phyloP scores from a whole-genome alignment of 2,888 invertebrate genomes.

The Schrankia costaestrigalis region DNA sequence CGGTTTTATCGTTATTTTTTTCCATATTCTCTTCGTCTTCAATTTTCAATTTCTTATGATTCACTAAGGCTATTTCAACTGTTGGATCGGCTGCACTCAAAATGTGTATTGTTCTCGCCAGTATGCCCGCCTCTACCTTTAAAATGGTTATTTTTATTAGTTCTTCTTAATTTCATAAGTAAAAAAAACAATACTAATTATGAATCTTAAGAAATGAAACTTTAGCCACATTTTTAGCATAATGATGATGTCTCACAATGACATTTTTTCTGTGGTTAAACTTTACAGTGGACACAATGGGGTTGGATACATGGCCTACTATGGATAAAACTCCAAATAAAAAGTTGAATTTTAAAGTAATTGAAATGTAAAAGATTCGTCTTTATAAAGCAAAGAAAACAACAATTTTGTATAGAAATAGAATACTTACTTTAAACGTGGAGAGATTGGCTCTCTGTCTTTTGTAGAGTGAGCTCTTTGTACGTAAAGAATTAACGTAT shows the following conservation, averaged over 20 bases:
- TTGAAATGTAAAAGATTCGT: slow-evolving; percentile 1
- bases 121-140: slow-evolving; percentile 87
- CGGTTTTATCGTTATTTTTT: slow-evolving; percentile 48
- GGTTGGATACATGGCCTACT: no score
- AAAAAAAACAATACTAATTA: no score
- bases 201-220: no score
- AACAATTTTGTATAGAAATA: slow-evolving; percentile 15
- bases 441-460: slow-evolving; percentile 88
- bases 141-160: no score
- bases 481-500: slow-evolving; percentile 89
- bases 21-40: slow-evolving; percentile 82
- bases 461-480: slow-evolving; percentile 91
- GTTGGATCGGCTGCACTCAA: slow-evolving; percentile 81
- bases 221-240: no score
- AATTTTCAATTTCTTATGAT: slow-evolving; percentile 72
- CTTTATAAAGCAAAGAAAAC: slow-evolving; percentile 20
- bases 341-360: no score
- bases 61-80: slow-evolving; percentile 71
- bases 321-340: no score
- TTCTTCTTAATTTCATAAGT: no score
- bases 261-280: no score
- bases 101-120: slow-evolving; percentile 88
- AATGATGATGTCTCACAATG: no score
- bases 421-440: slow-evolving; percentile 79
- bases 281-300: no score